Percentiles rank a stretch among this genome's conserved stretches.
Evolutionary conservation across 2,113 vertebrate genomes (phyloP).

Genomic region (Anolis carolinensis): DNA sequence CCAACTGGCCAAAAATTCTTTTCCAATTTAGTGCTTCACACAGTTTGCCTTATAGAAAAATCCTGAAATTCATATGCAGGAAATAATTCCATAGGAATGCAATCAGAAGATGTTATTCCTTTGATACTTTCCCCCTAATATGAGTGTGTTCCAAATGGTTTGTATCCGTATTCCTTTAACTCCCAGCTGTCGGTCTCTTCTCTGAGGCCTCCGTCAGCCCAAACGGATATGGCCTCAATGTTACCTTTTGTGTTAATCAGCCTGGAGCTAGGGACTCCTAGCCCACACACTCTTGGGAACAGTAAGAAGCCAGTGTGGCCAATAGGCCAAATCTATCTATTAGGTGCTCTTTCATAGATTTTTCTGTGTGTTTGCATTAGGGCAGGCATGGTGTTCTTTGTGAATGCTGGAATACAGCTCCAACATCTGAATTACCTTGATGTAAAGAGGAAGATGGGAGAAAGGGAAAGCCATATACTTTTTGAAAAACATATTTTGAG

Average conservation of each 20-base stretch:
- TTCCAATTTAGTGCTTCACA: conserved; percentile 19
- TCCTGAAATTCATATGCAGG: neutral
- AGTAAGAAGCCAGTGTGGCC: conserved; percentile 64
- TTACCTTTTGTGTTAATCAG: conserved; percentile 78
- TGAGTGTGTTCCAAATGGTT: conserved; percentile 52
- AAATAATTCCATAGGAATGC: conserved; percentile 21
- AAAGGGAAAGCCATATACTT: conserved; percentile 1
- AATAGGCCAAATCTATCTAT: conserved; percentile 71
- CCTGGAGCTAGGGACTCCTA: conserved; percentile 75
- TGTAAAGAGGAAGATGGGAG: neutral
- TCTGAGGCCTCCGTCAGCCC: conserved; percentile 52
- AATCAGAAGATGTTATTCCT: conserved; percentile 34
- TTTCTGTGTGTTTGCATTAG: conserved; percentile 65
- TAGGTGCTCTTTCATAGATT: conserved; percentile 73
- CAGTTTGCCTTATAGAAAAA: neutral
- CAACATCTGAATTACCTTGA: conserved; percentile 39
- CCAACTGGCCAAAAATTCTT: too few relatives aligned
- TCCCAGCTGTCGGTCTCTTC: conserved; percentile 77
- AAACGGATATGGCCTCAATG: conserved; percentile 72
- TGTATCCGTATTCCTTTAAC: conserved; percentile 60
- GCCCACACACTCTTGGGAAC: conserved; percentile 71
- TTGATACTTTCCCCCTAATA: conserved; percentile 30
- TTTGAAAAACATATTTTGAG: neutral
- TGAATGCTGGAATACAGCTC: conserved; percentile 66
- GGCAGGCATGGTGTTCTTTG: conserved; percentile 63